Evolutionary conservation across 2,113 vertebrate species (phyloP).

Genomic region (Channa maculata): DNA sequence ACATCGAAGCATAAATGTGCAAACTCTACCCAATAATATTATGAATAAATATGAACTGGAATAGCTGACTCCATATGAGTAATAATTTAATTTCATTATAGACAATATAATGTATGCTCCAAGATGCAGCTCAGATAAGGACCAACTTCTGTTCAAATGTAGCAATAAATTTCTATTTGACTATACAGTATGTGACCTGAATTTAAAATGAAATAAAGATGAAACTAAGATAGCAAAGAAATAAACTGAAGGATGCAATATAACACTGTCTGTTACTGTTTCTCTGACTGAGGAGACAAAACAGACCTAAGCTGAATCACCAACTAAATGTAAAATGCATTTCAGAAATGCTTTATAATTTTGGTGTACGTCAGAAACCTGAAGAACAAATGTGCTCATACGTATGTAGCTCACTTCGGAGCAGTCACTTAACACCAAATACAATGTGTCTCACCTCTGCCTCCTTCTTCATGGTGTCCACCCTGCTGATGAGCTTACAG

Average conservation of each 20-base stretch:
- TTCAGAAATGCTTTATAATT: background rate
- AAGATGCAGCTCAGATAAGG: slow-evolving; percentile 2
- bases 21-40: slow-evolving; percentile 8
- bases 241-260: slow-evolving; percentile 10
- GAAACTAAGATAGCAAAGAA: too few species aligned
- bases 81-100: slow-evolving; percentile 57
- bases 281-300: slow-evolving; percentile 12
- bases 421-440: background rate
- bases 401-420: background rate
- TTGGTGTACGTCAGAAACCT: too few species aligned
- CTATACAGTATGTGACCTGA: too few species aligned
- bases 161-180: background rate
- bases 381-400: background rate
- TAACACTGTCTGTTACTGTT: slow-evolving; percentile 7
- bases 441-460: slow-evolving; percentile 87
- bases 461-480: slow-evolving; percentile 94
- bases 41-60: slow-evolving; percentile 48
- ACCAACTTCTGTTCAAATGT: slow-evolving; percentile 8
- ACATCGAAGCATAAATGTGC: slow-evolving; percentile 10
- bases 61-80: slow-evolving; percentile 24
- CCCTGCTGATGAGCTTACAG: slow-evolving; percentile 95
- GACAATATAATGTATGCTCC: slow-evolving; percentile 67
- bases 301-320: background rate
- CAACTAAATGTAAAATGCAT: background rate
- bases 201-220: too few species aligned